Base-by-base conservation (phyloP, 2,113 vertebrate genomes). In the Corythornis madagascariensis region DNA sequence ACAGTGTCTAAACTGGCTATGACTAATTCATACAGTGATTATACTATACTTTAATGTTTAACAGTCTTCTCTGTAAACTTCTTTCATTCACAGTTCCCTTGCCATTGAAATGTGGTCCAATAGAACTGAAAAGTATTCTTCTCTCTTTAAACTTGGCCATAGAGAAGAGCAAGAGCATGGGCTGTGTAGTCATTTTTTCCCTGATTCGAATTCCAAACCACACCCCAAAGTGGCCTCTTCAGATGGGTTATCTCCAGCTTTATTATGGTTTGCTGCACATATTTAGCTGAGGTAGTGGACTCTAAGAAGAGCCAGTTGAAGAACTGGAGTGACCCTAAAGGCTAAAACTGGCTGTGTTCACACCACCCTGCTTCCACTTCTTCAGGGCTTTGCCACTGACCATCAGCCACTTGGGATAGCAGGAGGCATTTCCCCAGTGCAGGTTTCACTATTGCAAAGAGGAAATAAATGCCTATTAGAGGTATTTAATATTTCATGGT, bases 1-100 rank as follows among this genome's bases (percentile, higher is more conserved):
- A 97, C 98, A 98, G 97, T 97, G 96, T 97, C 97, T 98, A 97
- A 97, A 97, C 98, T 98, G 98, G 97, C 97, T 98, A 97, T 96
- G 97, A 97, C 92, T 97, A 96, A 96, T 98, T 98, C 97, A 96
- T 98, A 95, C 96, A 97, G 97, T 97, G 97, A 97, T 97, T 97
- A 97, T 92, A 92, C 96, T 97, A 92, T 97, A 92, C 89, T 97
- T 94, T 95, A 97, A 97, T 97, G 96, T 97, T 97, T 96, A 98
- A 97, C 94, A 96, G 95, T 97, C 93, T 38, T 92, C 92, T 95
- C 97, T 96, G 92, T 92, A 93, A 96, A 94, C 83, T 88, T 97
- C 96, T 97, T 98, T 98, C 96, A 96, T 97, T 98, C 96, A 97
- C 93, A 92, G 91, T 94, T 97, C 94, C 96, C 88, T 97, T 97